Base-by-base conservation (phyloP, 2,888 invertebrate genomes). In the Andrena bucephala region DNA sequence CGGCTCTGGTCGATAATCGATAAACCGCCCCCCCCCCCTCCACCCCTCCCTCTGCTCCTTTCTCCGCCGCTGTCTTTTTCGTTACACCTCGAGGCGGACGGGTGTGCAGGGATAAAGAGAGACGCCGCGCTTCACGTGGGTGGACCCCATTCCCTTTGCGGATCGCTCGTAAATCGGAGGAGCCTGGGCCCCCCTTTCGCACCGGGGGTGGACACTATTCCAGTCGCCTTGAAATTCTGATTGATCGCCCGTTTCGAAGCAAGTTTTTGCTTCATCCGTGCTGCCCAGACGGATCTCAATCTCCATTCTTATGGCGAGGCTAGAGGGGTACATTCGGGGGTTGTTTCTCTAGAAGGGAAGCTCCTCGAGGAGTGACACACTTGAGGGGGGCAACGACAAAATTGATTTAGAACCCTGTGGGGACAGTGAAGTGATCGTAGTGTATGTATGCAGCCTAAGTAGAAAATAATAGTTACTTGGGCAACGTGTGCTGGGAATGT, bases 1-100 rank as follows among this genome's bases (percentile, higher is more conserved):
- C 85, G 81, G 75, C 85, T 87, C 60, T 54, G 82, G 81, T 85
- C 90, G 85, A 89, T 90, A 89, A 90, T 89, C 89, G 89, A 89
- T 89, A 87, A 77, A 73, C 20, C 20, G 0, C 20, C 20, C 20
- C 20, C 20, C n/a, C 42, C 27, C 52, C 27, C 63, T 13, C 5
- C 24, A 24, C 3, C 24, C 29, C 62, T 3, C 66, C 68, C 52
- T 54, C 59, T 2, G 62, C 62, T 72, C 69, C 31, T 67, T 69
- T 66, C 78, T 68, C 66, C 67, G n/a, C 31, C 27, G 31, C 84
- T 77, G 71, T 76, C 83, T 83, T 16, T 42, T 75, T 74, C 66
- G 76, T 27, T 77, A 52, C 72, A 65, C 70, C 74, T 75, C 67
- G 57, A 65, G 81, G 82, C 75, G 63, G 33, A 68, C 54, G 71